Evolutionary conservation across 92 coral and sea anemone genomes (phyloP).

Genomic region (Paramuricea clavata): DNA sequence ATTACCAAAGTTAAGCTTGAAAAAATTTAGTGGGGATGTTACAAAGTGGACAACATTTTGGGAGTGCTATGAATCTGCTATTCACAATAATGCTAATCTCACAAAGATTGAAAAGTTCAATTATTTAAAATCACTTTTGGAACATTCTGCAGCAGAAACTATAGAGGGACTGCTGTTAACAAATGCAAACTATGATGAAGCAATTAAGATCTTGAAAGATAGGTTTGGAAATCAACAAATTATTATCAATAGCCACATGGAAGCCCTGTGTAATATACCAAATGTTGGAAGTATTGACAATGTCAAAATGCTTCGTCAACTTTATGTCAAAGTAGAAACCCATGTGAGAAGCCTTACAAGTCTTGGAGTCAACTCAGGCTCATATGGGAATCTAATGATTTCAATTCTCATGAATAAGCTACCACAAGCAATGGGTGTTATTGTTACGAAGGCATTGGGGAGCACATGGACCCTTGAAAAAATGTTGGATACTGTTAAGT

Average conservation of each 20-base stretch:
- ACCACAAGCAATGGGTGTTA: too few species aligned
- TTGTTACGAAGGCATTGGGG: too few species aligned
- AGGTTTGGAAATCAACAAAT: constrained; percentile 49
- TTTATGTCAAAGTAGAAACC: constrained; percentile 43
- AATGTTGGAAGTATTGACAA: not conserved
- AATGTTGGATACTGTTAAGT: constrained; percentile 10
- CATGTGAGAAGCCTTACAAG: too few species aligned
- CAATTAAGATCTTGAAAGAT: constrained; percentile 31
- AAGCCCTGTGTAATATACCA: constrained; percentile 31
- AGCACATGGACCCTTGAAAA: constrained; percentile 36
- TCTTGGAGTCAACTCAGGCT: too few species aligned
- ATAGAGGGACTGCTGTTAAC: constrained; percentile 39
- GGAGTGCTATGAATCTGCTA: constrained; percentile 52
- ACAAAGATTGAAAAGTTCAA: constrained; percentile 50
- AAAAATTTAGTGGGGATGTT: too few species aligned
- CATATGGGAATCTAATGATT: too few species aligned
- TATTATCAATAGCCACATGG: constrained; percentile 16
- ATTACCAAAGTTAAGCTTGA: not conserved
- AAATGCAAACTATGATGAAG: constrained; percentile 47
- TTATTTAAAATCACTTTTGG: constrained; percentile 26
- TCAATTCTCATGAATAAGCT: constrained; percentile 51
- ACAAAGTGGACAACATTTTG: constrained; percentile 53
- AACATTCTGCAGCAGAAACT: constrained; percentile 41
- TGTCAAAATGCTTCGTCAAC: not conserved
- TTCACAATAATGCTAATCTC: constrained; percentile 22